Conservation (phyloP, 2,797 vertebrate genomes). For the Cetoscarus ocellatus region DNA sequence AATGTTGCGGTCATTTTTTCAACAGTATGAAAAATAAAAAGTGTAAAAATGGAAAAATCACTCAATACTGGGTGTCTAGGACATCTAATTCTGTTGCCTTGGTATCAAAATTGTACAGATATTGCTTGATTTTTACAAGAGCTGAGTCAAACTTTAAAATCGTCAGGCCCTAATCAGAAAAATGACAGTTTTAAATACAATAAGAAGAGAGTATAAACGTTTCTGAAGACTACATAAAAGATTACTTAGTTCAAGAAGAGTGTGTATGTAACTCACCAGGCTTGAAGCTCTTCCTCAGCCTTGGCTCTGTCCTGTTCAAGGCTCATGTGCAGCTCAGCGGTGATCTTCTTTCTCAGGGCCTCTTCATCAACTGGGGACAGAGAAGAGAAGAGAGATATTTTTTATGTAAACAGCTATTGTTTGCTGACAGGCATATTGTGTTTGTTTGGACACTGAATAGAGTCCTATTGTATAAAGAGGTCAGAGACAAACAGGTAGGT, state of each 20-base stretch:
- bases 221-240: background rate
- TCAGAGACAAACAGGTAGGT: background rate
- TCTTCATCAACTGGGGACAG: slow-evolving; percentile 88
- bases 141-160: too few species aligned
- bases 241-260: background rate
- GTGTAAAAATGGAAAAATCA: too few species aligned
- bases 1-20: too few species aligned
- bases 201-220: background rate
- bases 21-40: too few species aligned
- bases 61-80: too few species aligned
- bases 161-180: too few species aligned
- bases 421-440: slow-evolving; percentile 27
- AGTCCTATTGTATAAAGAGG: slow-evolving; percentile 2
- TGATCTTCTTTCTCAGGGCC: slow-evolving; percentile 92
- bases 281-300: slow-evolving; percentile 88
- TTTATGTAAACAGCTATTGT: slow-evolving; percentile 34
- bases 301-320: slow-evolving; percentile 89
- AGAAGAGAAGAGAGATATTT: background rate
- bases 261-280: slow-evolving; percentile 82
- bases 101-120: too few species aligned
- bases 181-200: too few species aligned
- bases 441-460: slow-evolving; percentile 2
- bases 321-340: slow-evolving; percentile 90
- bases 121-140: too few species aligned
- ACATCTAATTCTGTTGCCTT: too few species aligned